Evolutionary conservation across 2,888 invertebrate species (phyloP).

Genomic region (Eurois occulta): DNA sequence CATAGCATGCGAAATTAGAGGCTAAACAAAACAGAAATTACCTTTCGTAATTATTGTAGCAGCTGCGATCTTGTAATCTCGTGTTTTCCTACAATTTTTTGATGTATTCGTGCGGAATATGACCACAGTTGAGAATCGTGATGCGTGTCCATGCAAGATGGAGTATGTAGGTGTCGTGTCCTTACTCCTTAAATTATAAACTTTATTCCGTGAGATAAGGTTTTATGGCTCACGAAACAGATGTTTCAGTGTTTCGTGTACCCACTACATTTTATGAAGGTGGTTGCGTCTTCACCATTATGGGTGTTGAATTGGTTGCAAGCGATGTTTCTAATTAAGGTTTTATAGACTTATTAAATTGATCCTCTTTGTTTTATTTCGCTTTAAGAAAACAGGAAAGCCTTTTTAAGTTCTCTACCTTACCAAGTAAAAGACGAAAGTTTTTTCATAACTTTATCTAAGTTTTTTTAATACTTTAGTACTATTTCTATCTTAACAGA

Average conservation of each 20-base stretch:
- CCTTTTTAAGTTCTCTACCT: not conserved
- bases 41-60: constrained; percentile 47
- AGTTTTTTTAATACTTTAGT: not conserved
- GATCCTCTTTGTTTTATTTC: not conserved
- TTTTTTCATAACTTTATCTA: not conserved
- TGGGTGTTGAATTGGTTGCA: not conserved
- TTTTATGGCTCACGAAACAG: constrained; percentile 39
- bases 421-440: not conserved
- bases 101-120: constrained; percentile 52
- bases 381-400: not conserved
- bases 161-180: constrained; percentile 52
- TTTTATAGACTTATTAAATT: constrained; percentile 1
- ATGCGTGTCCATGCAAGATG: constrained; percentile 47
- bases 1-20: constrained; percentile 40
- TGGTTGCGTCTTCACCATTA: not conserved
- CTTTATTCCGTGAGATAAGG: constrained; percentile 52
- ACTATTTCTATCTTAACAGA: not conserved
- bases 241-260: constrained; percentile 23
- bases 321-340: not conserved
- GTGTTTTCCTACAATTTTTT: constrained; percentile 48
- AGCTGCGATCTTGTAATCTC: constrained; percentile 29
- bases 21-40: constrained; percentile 51
- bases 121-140: constrained; percentile 53
- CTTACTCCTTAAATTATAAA: constrained; percentile 53
- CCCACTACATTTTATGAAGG: constrained; percentile 19